Evolutionary conservation across 2,888 invertebrate genomes (phyloP).

Genomic region (Gastrophysa polygoni): DNA sequence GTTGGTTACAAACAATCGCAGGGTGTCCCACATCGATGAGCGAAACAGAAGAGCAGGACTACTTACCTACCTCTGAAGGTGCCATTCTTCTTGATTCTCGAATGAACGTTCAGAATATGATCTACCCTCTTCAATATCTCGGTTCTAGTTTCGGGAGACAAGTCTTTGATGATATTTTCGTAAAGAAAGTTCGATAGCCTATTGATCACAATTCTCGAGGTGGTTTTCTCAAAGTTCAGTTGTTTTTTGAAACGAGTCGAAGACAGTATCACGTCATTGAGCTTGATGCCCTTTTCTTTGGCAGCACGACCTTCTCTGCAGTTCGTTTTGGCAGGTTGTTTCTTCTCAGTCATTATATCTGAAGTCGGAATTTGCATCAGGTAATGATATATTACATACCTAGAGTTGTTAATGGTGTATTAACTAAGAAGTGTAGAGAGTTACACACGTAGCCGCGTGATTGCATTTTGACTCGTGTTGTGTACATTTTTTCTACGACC

Average conservation of each 20-base stretch:
- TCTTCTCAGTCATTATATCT: no score
- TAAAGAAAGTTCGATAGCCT: conserved; percentile 30
- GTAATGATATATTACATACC: no score
- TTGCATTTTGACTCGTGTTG: no score
- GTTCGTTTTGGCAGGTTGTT: neutral
- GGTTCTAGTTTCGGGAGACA: conserved; percentile 8
- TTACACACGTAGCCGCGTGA: no score
- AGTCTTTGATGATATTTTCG: conserved; percentile 22
- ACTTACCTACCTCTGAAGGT: conserved; percentile 14
- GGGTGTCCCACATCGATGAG: no score
- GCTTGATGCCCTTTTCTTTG: neutral
- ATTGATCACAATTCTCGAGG: conserved; percentile 23
- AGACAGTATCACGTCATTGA: conserved; percentile 6
- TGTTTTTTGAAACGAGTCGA: conserved; percentile 17
- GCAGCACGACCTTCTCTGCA: neutral
- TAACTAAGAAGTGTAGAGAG: no score
- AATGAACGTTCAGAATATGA: conserved; percentile 6
- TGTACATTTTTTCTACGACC: no score
- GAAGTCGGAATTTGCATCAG: no score
- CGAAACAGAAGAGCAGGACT: no score
- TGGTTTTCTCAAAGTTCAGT: neutral
- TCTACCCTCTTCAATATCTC: conserved; percentile 17
- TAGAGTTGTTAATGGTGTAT: no score
- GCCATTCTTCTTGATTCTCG: neutral
- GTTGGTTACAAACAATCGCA: no score